Conservation (phyloP, 2,113 vertebrate species). For the Pimephales promelas region DNA sequence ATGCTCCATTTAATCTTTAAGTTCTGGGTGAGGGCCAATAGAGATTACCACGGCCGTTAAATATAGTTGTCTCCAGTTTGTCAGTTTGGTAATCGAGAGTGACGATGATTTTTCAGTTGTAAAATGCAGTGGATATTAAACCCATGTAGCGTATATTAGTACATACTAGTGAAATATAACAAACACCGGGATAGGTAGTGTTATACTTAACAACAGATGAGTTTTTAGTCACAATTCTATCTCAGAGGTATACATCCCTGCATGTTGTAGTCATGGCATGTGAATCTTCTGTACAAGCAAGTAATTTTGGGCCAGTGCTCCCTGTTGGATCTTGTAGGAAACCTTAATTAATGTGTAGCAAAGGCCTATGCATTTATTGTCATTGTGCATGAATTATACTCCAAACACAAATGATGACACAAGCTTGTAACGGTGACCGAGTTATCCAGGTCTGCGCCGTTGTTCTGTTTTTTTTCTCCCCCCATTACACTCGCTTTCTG, state of each 20-base stretch:
- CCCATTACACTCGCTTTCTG: not conserved
- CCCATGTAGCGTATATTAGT: not conserved
- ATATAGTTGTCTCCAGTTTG: not conserved
- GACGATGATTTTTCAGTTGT: too few species aligned
- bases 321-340: not conserved
- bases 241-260: not conserved
- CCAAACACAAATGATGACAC: not conserved
- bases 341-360: not conserved
- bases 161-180: not conserved
- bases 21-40: not conserved
- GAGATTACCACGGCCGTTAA: not conserved
- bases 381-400: constrained; percentile 7
- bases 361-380: not conserved
- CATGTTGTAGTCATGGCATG: not conserved
- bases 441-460: constrained; percentile 6
- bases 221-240: not conserved
- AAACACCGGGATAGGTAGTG: not conserved
- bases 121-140: too few species aligned
- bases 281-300: too few species aligned
- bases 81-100: not conserved
- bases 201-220: not conserved
- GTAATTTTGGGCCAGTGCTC: not conserved
- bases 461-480: constrained; percentile 14
- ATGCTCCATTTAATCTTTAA: not conserved
- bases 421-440: not conserved